phyloP scores from a whole-genome alignment of 1,140 invertebrate genomes.

The Aphidius gifuensis region DNA sequence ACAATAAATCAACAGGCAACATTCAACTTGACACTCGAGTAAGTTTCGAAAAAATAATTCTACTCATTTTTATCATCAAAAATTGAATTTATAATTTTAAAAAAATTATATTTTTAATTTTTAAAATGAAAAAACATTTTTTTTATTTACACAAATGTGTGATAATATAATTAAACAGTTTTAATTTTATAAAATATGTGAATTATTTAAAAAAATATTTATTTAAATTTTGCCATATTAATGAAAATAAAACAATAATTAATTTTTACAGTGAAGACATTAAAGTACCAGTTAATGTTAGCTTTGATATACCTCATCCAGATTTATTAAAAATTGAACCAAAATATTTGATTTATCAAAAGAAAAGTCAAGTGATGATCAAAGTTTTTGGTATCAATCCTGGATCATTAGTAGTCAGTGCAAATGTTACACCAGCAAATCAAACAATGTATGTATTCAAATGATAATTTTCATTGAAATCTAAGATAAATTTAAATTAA shows the following conservation, averaged over 20 bases:
- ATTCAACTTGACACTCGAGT: too few species aligned
- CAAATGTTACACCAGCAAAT: conserved; percentile 54
- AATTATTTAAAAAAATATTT: too few species aligned
- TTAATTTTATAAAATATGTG: too few species aligned
- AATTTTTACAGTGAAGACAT: conserved; percentile 7
- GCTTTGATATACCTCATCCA: conserved; percentile 38
- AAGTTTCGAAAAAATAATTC: too few species aligned
- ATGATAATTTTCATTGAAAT: neutral
- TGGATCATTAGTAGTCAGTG: conserved; percentile 58
- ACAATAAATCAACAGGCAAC: too few species aligned
- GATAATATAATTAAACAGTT: too few species aligned
- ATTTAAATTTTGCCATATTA: neutral
- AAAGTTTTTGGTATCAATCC: conserved; percentile 57
- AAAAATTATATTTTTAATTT: too few species aligned
- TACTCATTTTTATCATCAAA: too few species aligned
- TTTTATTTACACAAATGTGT: too few species aligned
- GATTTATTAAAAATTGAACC: conserved; percentile 40
- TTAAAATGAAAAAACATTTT: too few species aligned
- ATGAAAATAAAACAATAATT: neutral
- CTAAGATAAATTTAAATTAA: neutral
- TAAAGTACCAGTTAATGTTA: conserved; percentile 11
- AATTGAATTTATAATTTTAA: too few species aligned
- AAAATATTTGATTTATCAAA: conserved; percentile 26
- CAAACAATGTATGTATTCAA: conserved; percentile 52
- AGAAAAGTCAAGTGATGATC: conserved; percentile 49